Conservation (phyloP, 1,140 invertebrate species). For the Holcopasites calliopsidis region DNA sequence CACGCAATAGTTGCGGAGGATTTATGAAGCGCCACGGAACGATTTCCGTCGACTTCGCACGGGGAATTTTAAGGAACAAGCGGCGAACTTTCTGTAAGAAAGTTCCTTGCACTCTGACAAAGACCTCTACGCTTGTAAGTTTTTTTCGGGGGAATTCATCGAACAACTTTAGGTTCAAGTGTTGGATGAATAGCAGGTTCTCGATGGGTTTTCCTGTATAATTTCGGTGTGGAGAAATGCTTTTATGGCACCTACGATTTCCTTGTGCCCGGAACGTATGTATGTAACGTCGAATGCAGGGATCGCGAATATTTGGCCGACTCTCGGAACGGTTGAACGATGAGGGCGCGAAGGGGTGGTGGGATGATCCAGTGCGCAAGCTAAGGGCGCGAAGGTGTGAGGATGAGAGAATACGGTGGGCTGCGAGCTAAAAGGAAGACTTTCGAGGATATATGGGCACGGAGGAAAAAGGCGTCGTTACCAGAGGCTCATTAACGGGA, state of each 20-base stretch:
- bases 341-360: not conserved
- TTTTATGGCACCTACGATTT: not conserved
- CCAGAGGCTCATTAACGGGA: slow-evolving; percentile 68
- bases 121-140: not conserved
- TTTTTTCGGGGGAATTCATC: not conserved
- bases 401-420: slow-evolving; percentile 48
- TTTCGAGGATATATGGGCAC: slow-evolving; percentile 57
- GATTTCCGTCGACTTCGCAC: not conserved
- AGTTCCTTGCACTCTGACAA: not conserved
- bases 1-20: slow-evolving; percentile 48
- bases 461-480: slow-evolving; percentile 69
- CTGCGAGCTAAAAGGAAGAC: slow-evolving; percentile 35
- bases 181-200: too few relatives aligned
- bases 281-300: slow-evolving; percentile 28
- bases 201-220: too few relatives aligned
- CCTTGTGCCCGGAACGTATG: not conserved
- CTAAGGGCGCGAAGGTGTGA: slow-evolving; percentile 16
- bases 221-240: not conserved
- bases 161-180: not conserved
- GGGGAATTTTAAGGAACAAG: slow-evolving; percentile 26
- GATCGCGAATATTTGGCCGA: slow-evolving; percentile 24
- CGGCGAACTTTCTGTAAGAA: not conserved
- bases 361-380: slow-evolving; percentile 34
- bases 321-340: slow-evolving; percentile 33
- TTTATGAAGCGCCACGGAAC: slow-evolving; percentile 46